These are phyloP conservation scores for Nestor notabilis DNA, from an alignment of 2,113 vertebrate species.

Conservation along the genomic window DNA sequence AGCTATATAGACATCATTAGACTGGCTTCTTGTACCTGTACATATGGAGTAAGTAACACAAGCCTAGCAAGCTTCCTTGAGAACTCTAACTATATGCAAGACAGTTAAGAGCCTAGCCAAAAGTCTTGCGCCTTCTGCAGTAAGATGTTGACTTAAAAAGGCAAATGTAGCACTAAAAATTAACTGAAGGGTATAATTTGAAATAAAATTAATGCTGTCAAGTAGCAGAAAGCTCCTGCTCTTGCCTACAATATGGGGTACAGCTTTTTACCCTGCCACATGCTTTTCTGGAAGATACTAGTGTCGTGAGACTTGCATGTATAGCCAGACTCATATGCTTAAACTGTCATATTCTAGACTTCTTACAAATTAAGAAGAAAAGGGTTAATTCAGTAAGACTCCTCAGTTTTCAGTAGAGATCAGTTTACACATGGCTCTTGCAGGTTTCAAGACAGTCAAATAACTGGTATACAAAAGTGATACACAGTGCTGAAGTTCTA, in stretches of 20 bases:
- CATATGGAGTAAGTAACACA: not conserved
- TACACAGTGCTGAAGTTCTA: conserved; percentile 10
- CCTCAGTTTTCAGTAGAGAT: conserved; percentile 18
- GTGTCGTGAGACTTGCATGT: not conserved
- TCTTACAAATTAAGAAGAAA: not conserved
- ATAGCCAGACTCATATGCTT: not conserved
- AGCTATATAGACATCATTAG: not conserved
- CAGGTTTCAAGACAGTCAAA: not conserved
- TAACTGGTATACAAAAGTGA: not conserved
- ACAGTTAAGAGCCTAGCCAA: not conserved
- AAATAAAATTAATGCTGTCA: not conserved
- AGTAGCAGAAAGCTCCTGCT: not conserved
- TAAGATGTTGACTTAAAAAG: not conserved
- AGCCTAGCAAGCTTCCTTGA: not conserved
- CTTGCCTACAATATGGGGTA: not conserved
- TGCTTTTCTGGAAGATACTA: not conserved
- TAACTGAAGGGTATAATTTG: not conserved
- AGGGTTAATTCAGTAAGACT: not conserved
- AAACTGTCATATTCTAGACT: not conserved
- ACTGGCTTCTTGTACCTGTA: not conserved
- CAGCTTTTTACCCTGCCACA: not conserved
- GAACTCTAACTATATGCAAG: not conserved
- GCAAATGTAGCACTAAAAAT: not conserved
- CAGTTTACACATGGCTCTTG: conserved; percentile 7
- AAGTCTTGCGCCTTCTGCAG: not conserved